These are phyloP conservation scores for Callitettix versicolor DNA, from an alignment of 1,140 invertebrate genomes.

Conservation along the genomic window DNA sequence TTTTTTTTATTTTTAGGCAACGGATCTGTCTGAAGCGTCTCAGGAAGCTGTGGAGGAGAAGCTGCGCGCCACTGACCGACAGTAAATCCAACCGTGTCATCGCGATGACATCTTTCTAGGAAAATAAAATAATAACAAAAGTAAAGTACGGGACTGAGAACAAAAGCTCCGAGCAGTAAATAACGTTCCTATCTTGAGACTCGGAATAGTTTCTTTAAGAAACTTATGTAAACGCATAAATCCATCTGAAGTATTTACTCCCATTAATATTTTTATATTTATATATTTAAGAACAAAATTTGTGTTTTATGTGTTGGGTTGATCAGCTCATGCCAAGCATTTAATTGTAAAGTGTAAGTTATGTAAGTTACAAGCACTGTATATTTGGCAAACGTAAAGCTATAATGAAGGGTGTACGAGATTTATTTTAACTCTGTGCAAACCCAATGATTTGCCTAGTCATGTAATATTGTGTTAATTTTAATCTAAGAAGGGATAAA, in stretches of 20 bases:
- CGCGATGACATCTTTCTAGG: neutral
- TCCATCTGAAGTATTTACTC: no score
- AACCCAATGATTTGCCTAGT: no score
- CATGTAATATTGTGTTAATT: no score
- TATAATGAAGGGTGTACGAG: neutral
- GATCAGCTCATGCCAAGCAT: slow-evolving; percentile 1
- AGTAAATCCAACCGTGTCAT: slow-evolving; percentile 42
- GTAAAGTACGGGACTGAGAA: neutral
- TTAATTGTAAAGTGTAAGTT: slow-evolving; percentile 7
- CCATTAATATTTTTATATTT: no score
- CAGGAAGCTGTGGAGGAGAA: slow-evolving; percentile 86
- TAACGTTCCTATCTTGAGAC: no score
- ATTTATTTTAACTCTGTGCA: no score
- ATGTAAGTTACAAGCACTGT: neutral
- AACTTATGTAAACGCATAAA: no score
- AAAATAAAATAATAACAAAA: slow-evolving; percentile 7
- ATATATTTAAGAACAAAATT: no score
- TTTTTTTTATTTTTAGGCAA: slow-evolving; percentile 48
- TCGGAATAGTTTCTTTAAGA: no score
- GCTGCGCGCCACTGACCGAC: slow-evolving; percentile 81
- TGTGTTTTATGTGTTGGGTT: no score
- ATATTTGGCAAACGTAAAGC: neutral
- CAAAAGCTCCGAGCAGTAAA: neutral
- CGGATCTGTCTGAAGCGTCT: slow-evolving; percentile 81
- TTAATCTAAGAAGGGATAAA: neutral